Percentiles rank a stretch among this genome's conserved stretches.
phyloP scores from a whole-genome alignment of 2,797 vertebrate species.

The Pristis pectinata region DNA sequence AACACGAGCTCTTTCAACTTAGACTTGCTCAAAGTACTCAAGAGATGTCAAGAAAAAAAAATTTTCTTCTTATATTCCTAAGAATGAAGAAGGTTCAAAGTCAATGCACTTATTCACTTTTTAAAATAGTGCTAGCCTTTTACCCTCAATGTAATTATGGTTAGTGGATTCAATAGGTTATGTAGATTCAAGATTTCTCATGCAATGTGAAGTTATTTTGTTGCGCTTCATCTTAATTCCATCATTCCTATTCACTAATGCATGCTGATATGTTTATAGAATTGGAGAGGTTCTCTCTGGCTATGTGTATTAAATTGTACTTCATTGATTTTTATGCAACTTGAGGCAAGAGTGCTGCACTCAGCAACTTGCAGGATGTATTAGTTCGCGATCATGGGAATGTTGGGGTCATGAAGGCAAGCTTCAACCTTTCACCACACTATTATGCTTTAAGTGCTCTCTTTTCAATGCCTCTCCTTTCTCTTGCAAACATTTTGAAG shows the following conservation, averaged over 20 bases:
- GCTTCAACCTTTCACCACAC: neutral
- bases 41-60: neutral
- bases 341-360: neutral
- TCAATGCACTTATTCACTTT: neutral
- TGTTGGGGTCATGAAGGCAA: neutral
- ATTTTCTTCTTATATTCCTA: neutral
- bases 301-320: slow-evolving; percentile 18
- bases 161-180: neutral
- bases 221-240: neutral
- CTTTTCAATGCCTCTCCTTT: neutral
- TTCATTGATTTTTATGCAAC: slow-evolving; percentile 30
- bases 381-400: neutral
- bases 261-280: neutral
- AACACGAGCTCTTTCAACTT: neutral
- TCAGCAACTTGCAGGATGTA: neutral
- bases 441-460: neutral
- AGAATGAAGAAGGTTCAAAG: neutral
- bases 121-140: neutral
- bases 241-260: neutral
- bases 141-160: neutral
- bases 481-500: neutral
- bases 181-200: neutral
- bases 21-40: neutral
- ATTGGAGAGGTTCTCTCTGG: neutral
- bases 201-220: neutral